These are phyloP conservation scores for Trissoscelio sp. DNA, from an alignment of 2,888 invertebrate genomes.

Conservation along the genomic window DNA sequence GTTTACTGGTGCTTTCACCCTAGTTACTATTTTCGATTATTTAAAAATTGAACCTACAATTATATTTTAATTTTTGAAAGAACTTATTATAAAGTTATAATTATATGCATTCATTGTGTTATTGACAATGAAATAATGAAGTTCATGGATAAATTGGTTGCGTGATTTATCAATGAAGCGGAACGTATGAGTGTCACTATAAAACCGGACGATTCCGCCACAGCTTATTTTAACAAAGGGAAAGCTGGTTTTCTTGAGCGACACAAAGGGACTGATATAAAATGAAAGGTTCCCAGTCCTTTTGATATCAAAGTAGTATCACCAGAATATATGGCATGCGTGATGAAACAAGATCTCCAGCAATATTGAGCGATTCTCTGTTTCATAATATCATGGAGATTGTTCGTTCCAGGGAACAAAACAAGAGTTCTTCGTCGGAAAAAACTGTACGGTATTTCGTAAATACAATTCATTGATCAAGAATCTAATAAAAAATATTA, in stretches of 20 bases:
- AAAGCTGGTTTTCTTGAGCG: slow-evolving; percentile 39
- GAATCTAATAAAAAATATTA: slow-evolving; percentile 13
- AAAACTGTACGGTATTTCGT: slow-evolving; percentile 2
- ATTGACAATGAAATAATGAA: too few relatives aligned
- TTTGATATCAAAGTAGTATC: slow-evolving; percentile 53
- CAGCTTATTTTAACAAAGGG: slow-evolving; percentile 35
- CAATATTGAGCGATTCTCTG: slow-evolving; percentile 52
- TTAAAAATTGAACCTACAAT: too few relatives aligned
- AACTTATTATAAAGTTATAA: too few relatives aligned
- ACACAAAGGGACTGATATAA: slow-evolving; percentile 32
- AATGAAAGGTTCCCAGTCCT: slow-evolving; percentile 27
- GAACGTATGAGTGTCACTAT: slow-evolving; percentile 39
- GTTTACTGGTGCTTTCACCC: too few relatives aligned
- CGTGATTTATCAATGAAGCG: slow-evolving; percentile 26
- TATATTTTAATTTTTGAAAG: too few relatives aligned
- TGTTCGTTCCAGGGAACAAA: slow-evolving; percentile 44
- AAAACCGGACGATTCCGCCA: slow-evolving; percentile 19
- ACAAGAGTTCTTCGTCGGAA: slow-evolving; percentile 1
- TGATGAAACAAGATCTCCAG: slow-evolving; percentile 55
- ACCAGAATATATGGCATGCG: slow-evolving; percentile 56
- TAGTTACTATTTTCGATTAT: too few relatives aligned
- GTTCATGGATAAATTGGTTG: too few relatives aligned
- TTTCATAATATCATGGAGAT: slow-evolving; percentile 53
- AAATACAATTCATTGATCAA: background rate
- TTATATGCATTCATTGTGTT: too few relatives aligned